Conservation (phyloP, 2,113 vertebrate species). For the Daubentonia madagascariensis region DNA sequence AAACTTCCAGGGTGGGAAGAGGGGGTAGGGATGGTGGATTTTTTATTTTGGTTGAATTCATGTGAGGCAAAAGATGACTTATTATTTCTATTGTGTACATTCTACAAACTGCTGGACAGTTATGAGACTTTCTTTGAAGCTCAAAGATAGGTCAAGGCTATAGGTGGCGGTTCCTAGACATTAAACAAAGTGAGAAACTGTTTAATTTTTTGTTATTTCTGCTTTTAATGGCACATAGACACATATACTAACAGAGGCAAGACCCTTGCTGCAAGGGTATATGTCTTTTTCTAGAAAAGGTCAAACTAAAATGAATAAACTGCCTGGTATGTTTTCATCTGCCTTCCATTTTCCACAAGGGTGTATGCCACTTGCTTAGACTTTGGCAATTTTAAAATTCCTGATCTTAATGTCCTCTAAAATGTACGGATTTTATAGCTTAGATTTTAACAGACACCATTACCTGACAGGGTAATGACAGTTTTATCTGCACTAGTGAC, state of each 20-base stretch:
- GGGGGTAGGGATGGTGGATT: neutral
- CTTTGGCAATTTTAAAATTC: conserved; percentile 54
- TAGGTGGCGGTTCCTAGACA: neutral
- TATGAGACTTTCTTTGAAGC: neutral
- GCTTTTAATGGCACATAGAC: conserved; percentile 44
- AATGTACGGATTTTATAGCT: conserved; percentile 61
- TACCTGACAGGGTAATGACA: conserved; percentile 42
- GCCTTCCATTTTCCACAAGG: conserved; percentile 44
- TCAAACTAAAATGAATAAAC: conserved; percentile 64
- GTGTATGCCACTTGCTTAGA: conserved; percentile 25
- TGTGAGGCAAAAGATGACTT: neutral
- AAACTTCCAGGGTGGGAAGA: neutral
- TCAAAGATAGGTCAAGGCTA: conserved; percentile 30
- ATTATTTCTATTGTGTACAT: conserved; percentile 13
- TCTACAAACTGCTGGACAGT: neutral
- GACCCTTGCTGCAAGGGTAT: neutral
- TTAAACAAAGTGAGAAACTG: neutral
- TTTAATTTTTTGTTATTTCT: conserved; percentile 24
- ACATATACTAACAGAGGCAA: neutral
- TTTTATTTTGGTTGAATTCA: conserved; percentile 35
- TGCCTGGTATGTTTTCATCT: neutral
- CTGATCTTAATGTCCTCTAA: conserved; percentile 44
- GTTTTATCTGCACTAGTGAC: conserved; percentile 36
- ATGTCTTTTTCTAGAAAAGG: conserved; percentile 53
- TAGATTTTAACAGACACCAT: conserved; percentile 63